phyloP scores from a whole-genome alignment of 1,140 invertebrate genomes.

The Asobara japonica region DNA sequence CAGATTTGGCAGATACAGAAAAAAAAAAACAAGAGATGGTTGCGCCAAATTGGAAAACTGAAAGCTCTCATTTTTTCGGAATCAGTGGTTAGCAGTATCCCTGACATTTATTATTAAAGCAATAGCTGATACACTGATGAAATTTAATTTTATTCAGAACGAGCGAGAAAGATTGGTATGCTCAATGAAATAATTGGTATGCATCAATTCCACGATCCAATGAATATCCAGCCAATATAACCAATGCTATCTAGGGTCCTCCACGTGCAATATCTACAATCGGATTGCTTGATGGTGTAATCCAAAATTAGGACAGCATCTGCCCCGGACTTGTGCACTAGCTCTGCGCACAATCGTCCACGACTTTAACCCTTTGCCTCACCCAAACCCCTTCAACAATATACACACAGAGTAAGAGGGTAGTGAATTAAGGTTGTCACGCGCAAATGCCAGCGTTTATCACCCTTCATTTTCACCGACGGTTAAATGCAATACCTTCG shows the following conservation, averaged over 20 bases:
- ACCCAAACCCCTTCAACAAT: background rate
- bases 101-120: no score
- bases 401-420: conserved; percentile 18
- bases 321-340: conserved; percentile 33
- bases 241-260: background rate
- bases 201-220: background rate
- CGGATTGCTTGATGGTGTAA: conserved; percentile 46
- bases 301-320: conserved; percentile 49
- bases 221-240: conserved; percentile 15
- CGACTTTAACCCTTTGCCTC: background rate
- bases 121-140: no score
- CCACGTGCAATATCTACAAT: conserved; percentile 25
- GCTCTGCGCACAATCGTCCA: background rate
- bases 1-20: no score
- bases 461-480: conserved; percentile 35
- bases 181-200: background rate
- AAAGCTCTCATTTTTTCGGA: no score
- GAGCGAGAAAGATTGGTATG: no score
- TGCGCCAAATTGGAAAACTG: no score
- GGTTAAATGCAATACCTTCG: conserved; percentile 14
- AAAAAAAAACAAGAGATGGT: no score
- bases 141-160: no score
- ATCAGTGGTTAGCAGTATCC: no score
- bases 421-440: conserved; percentile 39
- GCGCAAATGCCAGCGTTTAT: conserved; percentile 37